Percentiles rank a stretch among this genome's conserved stretches.
These are phyloP conservation scores for Cyanoramphus novaezelandiae DNA, from an alignment of 2,113 vertebrate genomes.

Conservation along the genomic window DNA sequence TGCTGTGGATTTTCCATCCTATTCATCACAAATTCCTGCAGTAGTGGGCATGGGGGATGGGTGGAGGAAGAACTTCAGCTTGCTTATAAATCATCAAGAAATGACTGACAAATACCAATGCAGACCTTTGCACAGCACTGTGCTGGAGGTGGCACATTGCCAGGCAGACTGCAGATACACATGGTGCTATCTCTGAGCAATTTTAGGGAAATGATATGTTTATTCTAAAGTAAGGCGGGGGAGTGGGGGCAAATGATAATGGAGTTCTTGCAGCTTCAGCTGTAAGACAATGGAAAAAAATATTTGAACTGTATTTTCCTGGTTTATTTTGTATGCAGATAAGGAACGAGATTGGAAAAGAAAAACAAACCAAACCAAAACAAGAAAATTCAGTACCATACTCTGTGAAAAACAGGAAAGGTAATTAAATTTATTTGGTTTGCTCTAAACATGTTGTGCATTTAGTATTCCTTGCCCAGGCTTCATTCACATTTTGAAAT, in stretches of 20 bases:
- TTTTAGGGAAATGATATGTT: not conserved
- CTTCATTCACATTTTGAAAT: not conserved
- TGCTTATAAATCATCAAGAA: slow-evolving; percentile 35
- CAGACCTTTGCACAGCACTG: not conserved
- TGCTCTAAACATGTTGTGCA: not conserved
- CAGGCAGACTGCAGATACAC: slow-evolving; percentile 27
- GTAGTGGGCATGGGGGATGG: slow-evolving; percentile 9
- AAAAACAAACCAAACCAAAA: not conserved
- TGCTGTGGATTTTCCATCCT: slow-evolving; percentile 56
- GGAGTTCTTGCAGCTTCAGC: not conserved
- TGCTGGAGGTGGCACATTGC: not conserved
- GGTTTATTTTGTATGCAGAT: not conserved
- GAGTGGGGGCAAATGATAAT: not conserved
- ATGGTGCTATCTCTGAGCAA: not conserved
- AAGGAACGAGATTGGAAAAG: not conserved
- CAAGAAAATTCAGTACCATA: not conserved
- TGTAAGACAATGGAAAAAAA: not conserved
- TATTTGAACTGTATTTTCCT: not conserved
- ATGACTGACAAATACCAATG: slow-evolving; percentile 54
- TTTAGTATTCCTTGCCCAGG: not conserved
- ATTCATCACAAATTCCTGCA: slow-evolving; percentile 58
- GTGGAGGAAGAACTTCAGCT: not conserved
- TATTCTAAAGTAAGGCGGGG: not conserved
- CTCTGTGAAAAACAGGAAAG: not conserved
- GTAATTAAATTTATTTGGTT: not conserved